Evolutionary conservation across 2,888 invertebrate genomes (phyloP).

Genomic region (Tipula helvola): DNA sequence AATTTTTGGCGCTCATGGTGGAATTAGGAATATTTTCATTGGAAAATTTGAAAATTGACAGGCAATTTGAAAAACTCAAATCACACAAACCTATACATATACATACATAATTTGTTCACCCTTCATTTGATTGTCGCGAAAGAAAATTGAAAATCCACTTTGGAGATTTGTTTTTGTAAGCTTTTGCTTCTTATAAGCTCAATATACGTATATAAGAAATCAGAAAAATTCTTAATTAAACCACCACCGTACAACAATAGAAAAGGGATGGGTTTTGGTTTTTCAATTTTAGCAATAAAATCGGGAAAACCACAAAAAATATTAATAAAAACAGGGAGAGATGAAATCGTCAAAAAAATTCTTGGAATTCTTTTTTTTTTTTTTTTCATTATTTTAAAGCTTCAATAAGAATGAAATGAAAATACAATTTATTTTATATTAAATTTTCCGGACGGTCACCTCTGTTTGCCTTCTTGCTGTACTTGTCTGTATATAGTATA

Average conservation of each 20-base stretch:
- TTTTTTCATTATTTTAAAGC: neutral
- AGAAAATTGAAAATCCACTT: neutral
- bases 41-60: neutral
- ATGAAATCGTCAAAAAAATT: neutral
- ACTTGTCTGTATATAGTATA: neutral
- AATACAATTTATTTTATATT: slow-evolving; percentile 5
- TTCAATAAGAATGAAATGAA: neutral
- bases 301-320: neutral
- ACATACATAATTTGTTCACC: neutral
- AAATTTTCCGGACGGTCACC: slow-evolving; percentile 11
- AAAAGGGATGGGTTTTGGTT: neutral
- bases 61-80: neutral
- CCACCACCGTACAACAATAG: neutral
- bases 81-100: neutral
- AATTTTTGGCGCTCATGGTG: neutral
- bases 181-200: neutral
- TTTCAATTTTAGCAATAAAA: neutral
- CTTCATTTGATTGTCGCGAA: neutral
- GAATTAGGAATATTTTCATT: neutral
- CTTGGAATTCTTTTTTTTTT: neutral
- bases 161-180: neutral
- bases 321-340: neutral
- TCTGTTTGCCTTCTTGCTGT: neutral
- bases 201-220: neutral
- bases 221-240: neutral